Base-by-base conservation (phyloP, 2,888 invertebrate species). In the Caenorhabditis sp. region DNA sequence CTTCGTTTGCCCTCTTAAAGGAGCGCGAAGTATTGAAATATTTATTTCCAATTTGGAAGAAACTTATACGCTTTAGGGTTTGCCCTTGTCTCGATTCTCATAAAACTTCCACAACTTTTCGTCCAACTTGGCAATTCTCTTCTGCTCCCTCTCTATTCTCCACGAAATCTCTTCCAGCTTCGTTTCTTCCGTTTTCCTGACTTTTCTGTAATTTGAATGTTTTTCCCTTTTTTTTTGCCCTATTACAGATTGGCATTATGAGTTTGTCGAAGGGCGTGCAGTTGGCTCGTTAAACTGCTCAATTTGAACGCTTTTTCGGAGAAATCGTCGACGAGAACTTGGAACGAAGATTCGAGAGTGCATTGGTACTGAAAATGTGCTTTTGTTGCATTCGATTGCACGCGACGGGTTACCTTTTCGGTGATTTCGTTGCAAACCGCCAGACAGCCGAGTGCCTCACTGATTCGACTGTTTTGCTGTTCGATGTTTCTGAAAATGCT, bases 391-490 rank as follows among this genome's bases (percentile, higher is more conserved):
- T n/a, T n/a, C n/a, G n/a, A n/a, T n/a, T n/a, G n/a, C n/a, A n/a
- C n/a, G n/a, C n/a, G n/a, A n/a, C 13, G 22, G 32, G 7, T 15
- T 9, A 62, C 62, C 27, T 70, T 75, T 22, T 75, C 53, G 6
- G 68, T 63, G 11, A 75, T 63, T 9, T 70, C 39, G n/a, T 75
- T 70, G 39, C 75, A 75, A 46, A 75, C 63, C 7, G 62, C 41
- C 27, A 75, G 13, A 45, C 75, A 75, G n/a, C 70, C 75, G 9
- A 75, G 24, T 2, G 75, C 62, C 27, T 75, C 62, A 24, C 70
- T 63, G 13, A 75, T 75, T 27, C 58, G 68, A 9, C 22, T 61
- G 22, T 62, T 63, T 24, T 75, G 75, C 30, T 75, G 75, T n/a
- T 68, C 43, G 20, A 75, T 75, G 22, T 75, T 75, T 37, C 73